Evolutionary conservation across 2,113 vertebrate species (phyloP), one percentile per base, ranked within the genome.

Genomic region (Gulo gulo): DNA sequence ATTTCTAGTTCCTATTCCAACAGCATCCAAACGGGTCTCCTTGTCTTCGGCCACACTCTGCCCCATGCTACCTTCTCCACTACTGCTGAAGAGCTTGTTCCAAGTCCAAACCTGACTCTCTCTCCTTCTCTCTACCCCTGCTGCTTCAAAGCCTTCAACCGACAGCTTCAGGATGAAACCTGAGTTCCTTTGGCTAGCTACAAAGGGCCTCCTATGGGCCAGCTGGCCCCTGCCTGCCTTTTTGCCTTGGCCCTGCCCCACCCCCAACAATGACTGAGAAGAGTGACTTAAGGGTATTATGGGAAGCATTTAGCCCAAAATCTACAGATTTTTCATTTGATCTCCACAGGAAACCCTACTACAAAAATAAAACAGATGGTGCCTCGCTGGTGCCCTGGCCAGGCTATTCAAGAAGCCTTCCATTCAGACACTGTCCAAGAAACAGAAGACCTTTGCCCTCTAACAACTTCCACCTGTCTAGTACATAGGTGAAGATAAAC

Each of bases 271-370:
- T n/a, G 63, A 91, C 78, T 81, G 24, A 59, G 20, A 55, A 92
- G 34, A 89, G 52, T 76, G 29, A 71, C 36, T 16, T 57, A 76
- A 67, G 23, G 31, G 12, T 89, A 50, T 82, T 78, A 88, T 47
- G 52, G 76, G 50, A 95, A 79, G 23, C 18, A 47, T 92, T 88
- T 82, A 57, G 59, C 93, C 45, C 24, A 94, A 95, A 95, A 86
- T 7, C 47, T 79, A 97, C 26, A 79, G 15, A 26, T 69, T 65
- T 89, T 47, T 39, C n/a, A 61, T 65, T 36, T 91, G 57, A 69
- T 24, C 90, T 45, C 82, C 65, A 74, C 73, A 94, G 87, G 69
- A 89, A 95, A 65, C n/a, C 36, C 39, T 18, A 59, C 2, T 26
- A 94, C 10, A 86, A 78, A 96, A 92, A 71, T n/a, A 94, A 78